Base-by-base conservation (phyloP, 2,888 invertebrate species). In the Taphrorychus bicolor region DNA sequence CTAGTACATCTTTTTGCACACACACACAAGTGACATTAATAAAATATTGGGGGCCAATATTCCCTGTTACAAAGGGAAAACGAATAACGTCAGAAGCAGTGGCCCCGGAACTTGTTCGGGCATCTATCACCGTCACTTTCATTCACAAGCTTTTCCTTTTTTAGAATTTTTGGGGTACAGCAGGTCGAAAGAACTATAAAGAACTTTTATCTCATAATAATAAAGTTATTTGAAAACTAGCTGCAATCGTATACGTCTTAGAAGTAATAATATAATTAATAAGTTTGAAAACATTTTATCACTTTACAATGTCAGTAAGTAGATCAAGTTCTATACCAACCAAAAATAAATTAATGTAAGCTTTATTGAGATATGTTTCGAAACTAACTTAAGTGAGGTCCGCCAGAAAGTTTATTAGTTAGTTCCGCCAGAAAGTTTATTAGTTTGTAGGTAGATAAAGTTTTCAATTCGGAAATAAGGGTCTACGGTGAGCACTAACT, bases 41-140 rank as follows among this genome's bases (percentile, higher is more conserved):
- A 45, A 45, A 45, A 45, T 7, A 45, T n/a, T 52, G 32, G 17
- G 32, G 21, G 9, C 22, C 40, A 21, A 52, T 52, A 60, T 51
- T 60, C 41, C 22, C 19, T 22, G 40, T 41, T 41, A 52, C 52
- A 52, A 60, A 60, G 42, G 19, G 52, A 51, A 52, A 60, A 60
- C 41, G 41, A 48, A 62, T 32, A 23, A 45, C 54, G 62, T 62
- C 62, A 62, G 56, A 62, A 48, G 22, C 62, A 62, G 40, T 62
- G 56, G 23, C 62, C 56, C 62, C 19, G 32, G 19, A 62, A 62
- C 42, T 22, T 32, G 24, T 45, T 18, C 62, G 24, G 53, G 32
- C 66, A 66, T 66, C 66, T 59, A 66, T 66, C 66, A 66, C 45
- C 49, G 66, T 59, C 66, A 53, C 32, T 53, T 54, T 66, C 66